Evolutionary conservation across 2,888 invertebrate species (phyloP), one percentile per base, ranked within the genome.

Genomic region (Halocaridina rubra): DNA sequence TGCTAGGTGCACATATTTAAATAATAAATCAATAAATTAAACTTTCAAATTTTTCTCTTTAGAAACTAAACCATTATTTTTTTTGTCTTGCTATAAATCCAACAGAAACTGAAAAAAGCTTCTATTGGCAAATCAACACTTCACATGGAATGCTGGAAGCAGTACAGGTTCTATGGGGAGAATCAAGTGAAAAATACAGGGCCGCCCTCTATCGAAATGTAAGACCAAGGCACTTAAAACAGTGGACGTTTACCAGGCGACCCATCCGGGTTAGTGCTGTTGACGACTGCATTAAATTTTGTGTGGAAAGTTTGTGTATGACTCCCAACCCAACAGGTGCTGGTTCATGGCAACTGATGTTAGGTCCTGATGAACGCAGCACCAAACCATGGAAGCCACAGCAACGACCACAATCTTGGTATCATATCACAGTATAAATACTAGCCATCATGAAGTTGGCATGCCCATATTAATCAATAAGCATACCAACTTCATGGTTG

Each of bases 181-280:
- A 32, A 8, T 77, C 71, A 33, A 46, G 30, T 64, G 53, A 75
- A 69, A 71, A 74, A 79, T 79, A 84, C 79, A 75, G 84, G 84
- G 84, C 33, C 79, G 84, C 84, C 75, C 84, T 75, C 79, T 80
- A 75, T 86, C 81, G 81, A 86, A 81, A 86, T 81, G 85, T 86
- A 78, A 81, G 85, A 86, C 85, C 85, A 86, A 86, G 85, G 85
- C 85, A 86, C 85, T 86, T 86, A 74, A 78, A 81, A 81, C 78
- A 81, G 77, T 86, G 85, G 85, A 86, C 85, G 85, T 81, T 86
- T 67, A 69, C 74, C 33, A 61, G 80, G 75, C 81, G 77, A 75
- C 85, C 80, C 85, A 64, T 78, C 80, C 75, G 85, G 81, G 76
- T 77, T 22, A 22, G 80, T 77, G 85, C 80, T 80, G 85, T 80